Conservation (phyloP, 2,888 invertebrate genomes). For the Exephanes ischioxanthus region DNA sequence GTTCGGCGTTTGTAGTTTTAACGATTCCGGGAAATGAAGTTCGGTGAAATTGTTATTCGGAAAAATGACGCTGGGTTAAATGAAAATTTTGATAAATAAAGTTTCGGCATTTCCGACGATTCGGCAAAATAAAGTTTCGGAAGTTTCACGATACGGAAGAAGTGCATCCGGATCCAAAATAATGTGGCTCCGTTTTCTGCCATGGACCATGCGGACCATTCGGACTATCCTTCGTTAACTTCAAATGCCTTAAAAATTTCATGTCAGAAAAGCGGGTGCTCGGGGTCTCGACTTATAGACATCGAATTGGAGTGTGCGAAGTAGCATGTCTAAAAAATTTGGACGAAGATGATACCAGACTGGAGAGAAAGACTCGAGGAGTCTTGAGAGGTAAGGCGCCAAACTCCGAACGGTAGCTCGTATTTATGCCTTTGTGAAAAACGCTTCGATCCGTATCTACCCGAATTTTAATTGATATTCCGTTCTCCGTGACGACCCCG, state of each 20-base stretch:
- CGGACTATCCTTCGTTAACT: neutral
- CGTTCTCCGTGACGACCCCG: constrained; percentile 70
- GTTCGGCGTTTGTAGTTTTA: no score
- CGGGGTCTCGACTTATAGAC: neutral
- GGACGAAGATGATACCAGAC: neutral
- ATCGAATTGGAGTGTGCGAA: neutral
- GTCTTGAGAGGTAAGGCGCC: constrained; percentile 14
- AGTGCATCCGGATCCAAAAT: no score
- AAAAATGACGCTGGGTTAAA: no score
- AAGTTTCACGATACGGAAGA: no score
- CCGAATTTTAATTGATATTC: constrained; percentile 80
- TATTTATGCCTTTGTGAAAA: constrained; percentile 22
- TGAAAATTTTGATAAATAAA: no score
- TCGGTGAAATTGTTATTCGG: no score
- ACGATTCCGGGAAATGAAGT: no score
- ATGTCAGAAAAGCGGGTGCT: neutral
- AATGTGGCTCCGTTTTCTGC: no score
- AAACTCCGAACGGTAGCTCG: constrained; percentile 44
- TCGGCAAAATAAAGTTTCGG: no score
- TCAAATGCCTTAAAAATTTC: neutral
- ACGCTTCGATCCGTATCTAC: constrained; percentile 27
- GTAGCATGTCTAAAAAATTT: neutral
- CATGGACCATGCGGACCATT: neutral
- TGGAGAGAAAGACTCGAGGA: neutral
- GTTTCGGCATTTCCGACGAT: no score